Base-by-base conservation (phyloP, 2,888 invertebrate species). In the Drosophila recens region DNA sequence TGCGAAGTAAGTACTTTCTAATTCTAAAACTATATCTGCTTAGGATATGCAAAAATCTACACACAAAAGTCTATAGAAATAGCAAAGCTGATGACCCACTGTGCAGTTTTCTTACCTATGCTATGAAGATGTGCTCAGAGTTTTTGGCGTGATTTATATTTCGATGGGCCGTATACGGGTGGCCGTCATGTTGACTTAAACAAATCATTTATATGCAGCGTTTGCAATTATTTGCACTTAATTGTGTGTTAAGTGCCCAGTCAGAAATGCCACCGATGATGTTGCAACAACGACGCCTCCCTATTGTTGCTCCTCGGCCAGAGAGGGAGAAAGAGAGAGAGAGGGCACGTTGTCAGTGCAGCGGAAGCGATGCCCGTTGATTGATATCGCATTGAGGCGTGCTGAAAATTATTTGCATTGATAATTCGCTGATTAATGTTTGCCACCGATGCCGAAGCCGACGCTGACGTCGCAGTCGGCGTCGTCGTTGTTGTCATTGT, bases 151-250 rank as follows among this genome's bases (percentile, higher is more conserved):
- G 88, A 85, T 85, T 87, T 79, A 85, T 87, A 58, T 59, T 43
- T 3, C 4, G 6, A 57, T 59, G 67, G 59, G 4, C 10, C 27
- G 38, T 33, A 43, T 62, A 62, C 38, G 36, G 57, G 46, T 45
- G 45, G 49, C 71, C 67, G 85, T 87, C 89, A 79, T 82, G 86
- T 87, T 71, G 69, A 80, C 90, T 90, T 90, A 91, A 91, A 91
- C 91, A 91, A 91, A 90, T 91, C 91, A 90, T 91, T 91, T 90
- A 86, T 90, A 91, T 91, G 90, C 91, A 87, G 83, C 84, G 87
- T 82, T 82, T 82, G 90, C 89, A 91, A 91, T 91, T 91, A 91
- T 91, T 91, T 91, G 90, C 89, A 91, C 84, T 91, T 90, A 91
- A 91, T 91, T 91, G 91, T 89, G 91, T 91, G 91, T 90, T 91